Base-by-base conservation (phyloP, 2,113 vertebrate genomes). In the Pampusana beccarii region DNA sequence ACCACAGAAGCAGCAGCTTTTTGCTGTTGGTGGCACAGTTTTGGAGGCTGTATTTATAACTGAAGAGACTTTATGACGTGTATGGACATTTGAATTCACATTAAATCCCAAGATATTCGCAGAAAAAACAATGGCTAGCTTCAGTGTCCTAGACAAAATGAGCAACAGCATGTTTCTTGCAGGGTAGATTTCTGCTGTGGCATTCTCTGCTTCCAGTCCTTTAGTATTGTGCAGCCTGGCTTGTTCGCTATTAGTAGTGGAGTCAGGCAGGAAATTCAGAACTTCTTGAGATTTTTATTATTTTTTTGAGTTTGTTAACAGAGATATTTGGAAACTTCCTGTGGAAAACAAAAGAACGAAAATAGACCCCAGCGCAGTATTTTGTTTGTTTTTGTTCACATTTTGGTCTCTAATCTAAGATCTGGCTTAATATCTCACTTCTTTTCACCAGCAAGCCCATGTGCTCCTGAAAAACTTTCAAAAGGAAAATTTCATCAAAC, bases 81-180 rank as follows among this genome's bases (percentile, higher is more conserved):
- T 48, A 40, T 1, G 5, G 58, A 71, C 69, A 81, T 94, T 95
- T 74, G 78, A 10, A 90, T 92, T 95, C 79, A 69, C 42, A 60
- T 71, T 67, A 83, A 77, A 82, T 93, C 71, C 42, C 29, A 56
- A 58, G 31, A 54, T 70, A 70, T 80, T 92, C 82, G 64, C 85
- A 86, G 51, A 33, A 88, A 90, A 13, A 90, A 11, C n/a, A 66
- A 34, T 53, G 61, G 67, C 93, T 92, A 93, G 73, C 60, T 78
- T 56, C 34, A 31, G 74, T 70, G 77, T 92, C 88, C 91, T 93
- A 91, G 83, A 90, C 86, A 95, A 88, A 56, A 77, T 8, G 10
- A 94, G 64, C 58, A 93, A 77, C 85, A 88, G 6, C 40, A 33
- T 70, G 54, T 85, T 80, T 79, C 28, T 81, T 62, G 50, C 73